Percentiles rank a stretch among this genome's conserved stretches.
Conservation (phyloP, 2,888 invertebrate genomes). For the Tanytarsus gracilentus region DNA sequence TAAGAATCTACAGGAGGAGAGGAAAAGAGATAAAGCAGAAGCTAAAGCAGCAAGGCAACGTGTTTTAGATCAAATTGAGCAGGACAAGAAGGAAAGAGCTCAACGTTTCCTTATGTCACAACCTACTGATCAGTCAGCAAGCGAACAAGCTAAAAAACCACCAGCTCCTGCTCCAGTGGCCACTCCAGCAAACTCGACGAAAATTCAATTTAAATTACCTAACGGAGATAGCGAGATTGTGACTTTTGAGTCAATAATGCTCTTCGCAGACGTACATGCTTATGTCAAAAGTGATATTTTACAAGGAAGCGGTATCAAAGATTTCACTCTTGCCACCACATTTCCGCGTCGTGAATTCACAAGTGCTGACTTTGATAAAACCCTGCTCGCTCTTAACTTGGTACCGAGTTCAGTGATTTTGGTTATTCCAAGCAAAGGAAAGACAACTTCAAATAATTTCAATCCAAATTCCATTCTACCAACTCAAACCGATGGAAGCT, state of each 20-base stretch:
- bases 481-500: constrained; percentile 16
- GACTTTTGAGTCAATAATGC: constrained; percentile 56
- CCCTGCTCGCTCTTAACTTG: not conserved
- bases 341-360: constrained; percentile 20
- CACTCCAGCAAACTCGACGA: constrained; percentile 42
- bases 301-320: not conserved
- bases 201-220: constrained; percentile 79
- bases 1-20: constrained; percentile 59
- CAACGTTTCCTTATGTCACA: constrained; percentile 40
- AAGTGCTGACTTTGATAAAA: constrained; percentile 9
- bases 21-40: constrained; percentile 65
- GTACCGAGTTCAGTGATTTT: constrained; percentile 12
- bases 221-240: constrained; percentile 68
- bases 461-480: not conserved
- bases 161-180: constrained; percentile 23
- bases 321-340: constrained; percentile 10
- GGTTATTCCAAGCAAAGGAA: constrained; percentile 20
- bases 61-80: constrained; percentile 73
- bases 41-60: constrained; percentile 66
- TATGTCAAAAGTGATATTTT: constrained; percentile 8
- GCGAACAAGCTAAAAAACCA: constrained; percentile 6
- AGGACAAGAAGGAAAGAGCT: constrained; percentile 66
- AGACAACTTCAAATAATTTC: not conserved
- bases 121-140: constrained; percentile 28
- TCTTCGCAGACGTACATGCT: constrained; percentile 16